Conservation (phyloP, 2,113 vertebrate genomes). For the Tragelaphus strepsiceros region DNA sequence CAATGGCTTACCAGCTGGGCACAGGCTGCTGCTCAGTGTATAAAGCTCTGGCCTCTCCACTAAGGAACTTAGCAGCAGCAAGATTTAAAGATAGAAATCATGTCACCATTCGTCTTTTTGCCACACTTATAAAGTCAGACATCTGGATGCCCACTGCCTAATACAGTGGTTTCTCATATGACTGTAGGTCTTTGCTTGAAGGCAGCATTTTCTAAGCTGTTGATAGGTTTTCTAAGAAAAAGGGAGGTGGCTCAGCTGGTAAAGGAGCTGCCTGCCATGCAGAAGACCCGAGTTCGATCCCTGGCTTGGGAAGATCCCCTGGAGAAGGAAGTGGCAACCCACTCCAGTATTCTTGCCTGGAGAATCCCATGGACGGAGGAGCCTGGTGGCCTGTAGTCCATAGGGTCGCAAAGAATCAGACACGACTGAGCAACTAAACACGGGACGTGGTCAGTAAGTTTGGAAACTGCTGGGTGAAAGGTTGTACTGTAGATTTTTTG, state of each 20-base stretch:
- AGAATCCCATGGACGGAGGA: neutral
- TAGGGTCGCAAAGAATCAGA: neutral
- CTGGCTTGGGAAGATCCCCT: neutral
- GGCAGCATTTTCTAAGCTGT: conserved; percentile 34
- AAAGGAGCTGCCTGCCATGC: neutral
- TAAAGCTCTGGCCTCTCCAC: neutral
- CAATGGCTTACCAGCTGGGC: neutral
- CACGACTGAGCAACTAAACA: neutral
- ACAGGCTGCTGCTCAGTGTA: neutral
- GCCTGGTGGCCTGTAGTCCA: neutral
- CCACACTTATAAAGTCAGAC: conserved; percentile 14
- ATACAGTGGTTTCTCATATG: neutral
- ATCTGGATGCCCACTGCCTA: neutral
- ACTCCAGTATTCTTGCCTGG: neutral
- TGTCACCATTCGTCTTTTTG: conserved; percentile 11
- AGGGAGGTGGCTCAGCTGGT: neutral
- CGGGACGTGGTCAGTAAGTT: neutral
- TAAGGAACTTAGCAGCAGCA: conserved; percentile 16
- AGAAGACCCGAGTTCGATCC: neutral
- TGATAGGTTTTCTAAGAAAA: conserved; percentile 47
- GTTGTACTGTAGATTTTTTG: neutral
- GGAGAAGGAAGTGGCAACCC: neutral
- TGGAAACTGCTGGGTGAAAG: neutral
- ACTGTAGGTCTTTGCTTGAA: conserved; percentile 7
- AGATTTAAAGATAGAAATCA: conserved; percentile 55